phyloP scores from a whole-genome alignment of 2,797 vertebrate species.

The Podarcis siculus region DNA sequence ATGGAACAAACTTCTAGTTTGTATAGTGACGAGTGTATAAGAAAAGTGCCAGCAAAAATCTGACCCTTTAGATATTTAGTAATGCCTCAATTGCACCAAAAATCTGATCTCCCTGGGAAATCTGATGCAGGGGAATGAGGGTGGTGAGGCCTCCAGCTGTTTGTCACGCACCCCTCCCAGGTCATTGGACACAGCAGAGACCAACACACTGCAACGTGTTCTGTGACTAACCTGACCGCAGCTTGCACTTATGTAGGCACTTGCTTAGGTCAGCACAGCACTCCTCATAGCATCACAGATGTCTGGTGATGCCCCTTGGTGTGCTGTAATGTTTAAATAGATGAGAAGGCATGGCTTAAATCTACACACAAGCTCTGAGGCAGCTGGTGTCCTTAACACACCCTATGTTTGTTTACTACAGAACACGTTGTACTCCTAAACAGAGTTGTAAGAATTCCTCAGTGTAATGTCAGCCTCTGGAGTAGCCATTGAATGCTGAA shows the following conservation, averaged over 20 bases:
- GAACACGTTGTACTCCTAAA: neutral
- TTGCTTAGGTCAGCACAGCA: neutral
- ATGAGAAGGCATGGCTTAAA: neutral
- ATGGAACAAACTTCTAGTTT: neutral
- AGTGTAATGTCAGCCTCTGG: neutral
- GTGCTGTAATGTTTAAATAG: neutral
- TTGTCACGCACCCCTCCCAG: neutral
- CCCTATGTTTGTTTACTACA: neutral
- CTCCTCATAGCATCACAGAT: neutral
- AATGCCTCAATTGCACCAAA: neutral
- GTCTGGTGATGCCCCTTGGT: neutral
- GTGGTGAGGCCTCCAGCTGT: slow-evolving; percentile 6
- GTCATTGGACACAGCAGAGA: neutral
- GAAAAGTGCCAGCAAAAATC: too few relatives aligned
- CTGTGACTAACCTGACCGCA: neutral
- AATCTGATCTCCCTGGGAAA: neutral
- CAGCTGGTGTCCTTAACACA: slow-evolving; percentile 1
- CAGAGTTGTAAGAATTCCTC: slow-evolving; percentile 1
- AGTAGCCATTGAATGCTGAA: neutral
- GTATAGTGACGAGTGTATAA: neutral
- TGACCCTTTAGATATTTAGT: neutral
- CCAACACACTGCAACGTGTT: fast-evolving
- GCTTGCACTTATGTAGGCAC: neutral
- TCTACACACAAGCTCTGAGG: neutral
- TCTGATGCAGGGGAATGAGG: neutral